Conservation (phyloP, 2,888 invertebrate genomes). For the Rhamphomyia laevipes region DNA sequence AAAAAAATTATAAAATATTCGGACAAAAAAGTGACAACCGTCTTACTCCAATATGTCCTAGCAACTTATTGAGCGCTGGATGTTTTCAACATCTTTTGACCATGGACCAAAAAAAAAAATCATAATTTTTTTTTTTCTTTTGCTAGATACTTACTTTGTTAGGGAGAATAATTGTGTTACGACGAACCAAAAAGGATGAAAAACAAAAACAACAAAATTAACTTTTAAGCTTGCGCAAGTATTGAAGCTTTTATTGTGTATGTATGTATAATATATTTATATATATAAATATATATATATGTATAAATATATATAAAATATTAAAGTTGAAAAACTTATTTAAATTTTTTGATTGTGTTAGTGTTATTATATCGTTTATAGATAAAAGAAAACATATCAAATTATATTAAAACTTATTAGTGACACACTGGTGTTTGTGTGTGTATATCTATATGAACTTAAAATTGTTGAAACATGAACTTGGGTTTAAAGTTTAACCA, state of each 20-base stretch:
- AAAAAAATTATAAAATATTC: too few species aligned
- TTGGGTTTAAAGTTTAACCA: background rate
- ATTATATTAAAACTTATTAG: background rate
- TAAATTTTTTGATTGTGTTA: too few species aligned
- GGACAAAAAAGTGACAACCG: slow-evolving; percentile 9
- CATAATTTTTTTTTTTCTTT: background rate
- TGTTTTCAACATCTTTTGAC: slow-evolving; percentile 27
- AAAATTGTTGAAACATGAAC: background rate
- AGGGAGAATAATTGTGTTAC: background rate
- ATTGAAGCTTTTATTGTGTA: background rate
- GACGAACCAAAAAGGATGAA: too few species aligned
- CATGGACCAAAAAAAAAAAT: slow-evolving; percentile 26
- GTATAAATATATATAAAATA: too few species aligned
- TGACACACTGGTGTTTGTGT: background rate
- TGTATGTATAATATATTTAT: too few species aligned
- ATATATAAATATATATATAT: too few species aligned
- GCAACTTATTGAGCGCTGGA: slow-evolving; percentile 36
- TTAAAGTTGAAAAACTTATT: too few species aligned
- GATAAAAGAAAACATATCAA: too few species aligned
- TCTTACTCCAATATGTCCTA: slow-evolving; percentile 37
- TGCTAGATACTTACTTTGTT: background rate
- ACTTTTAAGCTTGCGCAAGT: background rate
- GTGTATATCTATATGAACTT: background rate
- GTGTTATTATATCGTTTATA: too few species aligned
- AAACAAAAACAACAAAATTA: background rate